A percentile compares a stretch with the other conserved stretches of the same genome.
phyloP scores from a whole-genome alignment of 2,888 invertebrate genomes.

The Alentia gelatinosa region DNA sequence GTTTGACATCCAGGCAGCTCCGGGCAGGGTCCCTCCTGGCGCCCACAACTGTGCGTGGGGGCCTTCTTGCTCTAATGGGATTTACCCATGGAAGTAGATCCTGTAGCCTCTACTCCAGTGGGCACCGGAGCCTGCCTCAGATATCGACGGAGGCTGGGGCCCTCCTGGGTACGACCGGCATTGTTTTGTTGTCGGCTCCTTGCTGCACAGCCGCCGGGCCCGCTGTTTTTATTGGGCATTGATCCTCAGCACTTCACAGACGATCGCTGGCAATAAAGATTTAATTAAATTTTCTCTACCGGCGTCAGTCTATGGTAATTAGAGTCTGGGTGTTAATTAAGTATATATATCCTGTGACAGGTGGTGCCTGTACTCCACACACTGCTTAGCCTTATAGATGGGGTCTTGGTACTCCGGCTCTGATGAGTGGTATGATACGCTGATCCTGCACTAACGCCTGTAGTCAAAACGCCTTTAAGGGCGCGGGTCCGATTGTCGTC shows the following conservation, averaged over 20 bases:
- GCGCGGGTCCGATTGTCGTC: background rate
- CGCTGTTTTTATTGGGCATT: background rate
- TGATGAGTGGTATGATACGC: no score
- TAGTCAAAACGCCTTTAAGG: background rate
- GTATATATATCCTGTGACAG: background rate
- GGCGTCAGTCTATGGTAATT: background rate
- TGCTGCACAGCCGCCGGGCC: background rate
- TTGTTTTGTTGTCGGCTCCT: background rate
- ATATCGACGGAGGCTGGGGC: background rate
- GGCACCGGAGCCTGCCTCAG: no score
- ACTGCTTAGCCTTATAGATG: background rate
- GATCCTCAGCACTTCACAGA: background rate
- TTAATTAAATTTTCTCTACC: background rate
- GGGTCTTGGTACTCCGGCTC: no score
- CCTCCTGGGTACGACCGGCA: background rate
- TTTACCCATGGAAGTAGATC: background rate
- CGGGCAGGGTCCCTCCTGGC: background rate
- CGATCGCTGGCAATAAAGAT: background rate
- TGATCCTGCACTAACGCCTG: background rate
- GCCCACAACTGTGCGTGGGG: background rate
- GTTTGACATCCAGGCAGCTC: background rate
- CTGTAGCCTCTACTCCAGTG: background rate
- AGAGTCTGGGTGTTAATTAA: background rate
- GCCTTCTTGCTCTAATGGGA: conserved; percentile 14
- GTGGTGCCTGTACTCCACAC: background rate